Base-by-base conservation (phyloP, 2,797 vertebrate genomes). In the Neomorphus geoffroyi region DNA sequence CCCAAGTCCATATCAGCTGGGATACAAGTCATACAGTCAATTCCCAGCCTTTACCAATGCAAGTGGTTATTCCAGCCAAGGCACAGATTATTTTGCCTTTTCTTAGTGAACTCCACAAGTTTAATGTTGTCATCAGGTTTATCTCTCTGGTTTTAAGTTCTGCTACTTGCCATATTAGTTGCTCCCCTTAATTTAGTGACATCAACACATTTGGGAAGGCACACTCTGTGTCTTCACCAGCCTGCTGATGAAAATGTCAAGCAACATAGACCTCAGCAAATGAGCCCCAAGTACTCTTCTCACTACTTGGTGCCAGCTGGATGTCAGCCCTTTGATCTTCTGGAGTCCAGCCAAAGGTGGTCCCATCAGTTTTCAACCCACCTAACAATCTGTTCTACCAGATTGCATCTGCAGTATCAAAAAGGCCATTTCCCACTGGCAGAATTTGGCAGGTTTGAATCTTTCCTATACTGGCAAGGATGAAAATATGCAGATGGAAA, bases 371-470 rank as follows among this genome's bases (percentile, higher is more conserved):
- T 67, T 81, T 67, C 83, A 80, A 66, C 45, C 43, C 71, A 87
- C 35, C 67, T 77, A 80, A 88, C 90, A 94, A 80, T 91, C 91
- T 96, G 84, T 71, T 94, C 72, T 60, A 92, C 73, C 77, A 92
- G 70, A 80, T 2, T 84, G 45, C 46, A 37, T 41, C 85, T 84
- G 58, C 62, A 72, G 23, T 41, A 91, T 48, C 54, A 79, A 58
- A 92, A 92, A 93, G 61, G 62, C 66, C 72, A 88, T 77, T 86
- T 90, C 71, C 66, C 89, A 86, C 58, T 48, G 43, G 54, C 45
- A 94, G 54, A 93, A 91, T 70, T 3, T 75, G 72, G 75, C 79
- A 88, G 65, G n/a, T 83, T 81, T 70, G 26, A 69, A 57, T 62
- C 26, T 53, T 91, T 88, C 54, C 73, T 79, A 41, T 32, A 26